Evolutionary conservation across 1,140 invertebrate species (phyloP), one percentile per base, ranked within the genome.

Genomic region (Papilio aristodemus): DNA sequence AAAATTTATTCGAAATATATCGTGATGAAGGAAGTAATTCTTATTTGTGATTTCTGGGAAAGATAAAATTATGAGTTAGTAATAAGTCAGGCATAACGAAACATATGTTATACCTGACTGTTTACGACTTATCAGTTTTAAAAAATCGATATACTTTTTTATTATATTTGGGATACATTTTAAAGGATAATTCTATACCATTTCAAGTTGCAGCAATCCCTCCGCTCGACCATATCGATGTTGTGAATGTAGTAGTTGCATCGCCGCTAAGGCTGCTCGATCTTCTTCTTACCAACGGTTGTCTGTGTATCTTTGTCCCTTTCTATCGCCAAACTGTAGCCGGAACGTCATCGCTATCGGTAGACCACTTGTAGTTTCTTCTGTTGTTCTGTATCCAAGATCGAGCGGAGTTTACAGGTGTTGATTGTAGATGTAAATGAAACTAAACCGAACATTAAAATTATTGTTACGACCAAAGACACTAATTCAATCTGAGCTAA

Each of bases 161-260:
- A 46, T 10, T 22, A 22, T 22, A 54, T 32, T 32, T 32, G 27
- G 2, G 27, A 32, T 32, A 32, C 2, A 32, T 32, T 2, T 32
- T 38, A 71, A 73, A 67, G 64, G 58, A 72, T 75, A 71, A 79
- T 77, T 89, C 87, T 89, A 89, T 89, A 91, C 87, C 84, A 81
- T 87, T 89, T 89, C 87, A 81, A 86, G 81, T 81, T 77, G 83
- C 80, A 84, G 83, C 81, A 74, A 76, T 70, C 75, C 79, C 87
- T 91, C 85, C 87, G 89, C 86, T 89, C 85, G 82, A 85, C 79
- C 79, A 76, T 85, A 77, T 90, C 81, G 86, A 89, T 91, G 89
- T 91, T 91, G 89, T 91, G 84, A 81, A 83, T 87, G 87, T 89
- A 86, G 87, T 90, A 90, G 87, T 83, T 89, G 87, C 86, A 91